phyloP scores from a whole-genome alignment of 2,888 invertebrate species.

The Ormyrus labotus region DNA sequence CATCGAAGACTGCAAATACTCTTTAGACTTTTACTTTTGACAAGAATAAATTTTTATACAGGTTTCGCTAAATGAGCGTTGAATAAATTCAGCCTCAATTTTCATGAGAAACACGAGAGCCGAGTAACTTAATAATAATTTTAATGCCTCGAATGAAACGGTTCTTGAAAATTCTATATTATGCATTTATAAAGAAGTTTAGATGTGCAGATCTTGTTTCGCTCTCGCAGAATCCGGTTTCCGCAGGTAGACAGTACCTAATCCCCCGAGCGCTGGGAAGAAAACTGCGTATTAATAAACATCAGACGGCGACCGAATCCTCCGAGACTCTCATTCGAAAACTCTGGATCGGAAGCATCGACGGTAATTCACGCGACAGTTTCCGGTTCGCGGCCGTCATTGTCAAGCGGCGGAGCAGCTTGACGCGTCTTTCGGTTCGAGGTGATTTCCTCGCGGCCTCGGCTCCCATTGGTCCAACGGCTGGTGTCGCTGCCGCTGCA shows the following conservation, averaged over 20 bases:
- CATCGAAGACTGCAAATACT: too few species aligned
- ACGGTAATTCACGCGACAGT: not conserved
- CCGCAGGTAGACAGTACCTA: not conserved
- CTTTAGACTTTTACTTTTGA: too few species aligned
- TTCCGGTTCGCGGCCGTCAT: conserved; percentile 43
- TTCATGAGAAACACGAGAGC: too few species aligned
- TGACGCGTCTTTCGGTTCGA: conserved; percentile 40
- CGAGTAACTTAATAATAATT: too few species aligned
- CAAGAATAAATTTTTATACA: too few species aligned
- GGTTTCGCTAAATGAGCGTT: too few species aligned
- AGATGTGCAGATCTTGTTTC: conserved; percentile 1
- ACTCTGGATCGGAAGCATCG: conserved; percentile 10
- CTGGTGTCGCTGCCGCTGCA: conserved; percentile 12
- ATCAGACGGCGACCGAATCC: not conserved
- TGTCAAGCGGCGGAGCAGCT: conserved; percentile 32
- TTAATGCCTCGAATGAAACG: too few species aligned
- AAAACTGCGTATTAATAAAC: conserved; percentile 37
- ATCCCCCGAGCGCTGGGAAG: conserved; percentile 16
- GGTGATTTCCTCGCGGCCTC: conserved; percentile 36
- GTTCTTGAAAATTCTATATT: not conserved
- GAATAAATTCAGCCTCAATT: too few species aligned
- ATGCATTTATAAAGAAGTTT: not conserved
- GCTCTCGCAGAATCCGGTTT: conserved; percentile 36
- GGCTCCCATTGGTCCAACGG: conserved; percentile 26
- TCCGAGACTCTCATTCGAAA: conserved; percentile 27